Conservation (phyloP, 2,797 vertebrate species). For the Rhyacichthys aspro region DNA sequence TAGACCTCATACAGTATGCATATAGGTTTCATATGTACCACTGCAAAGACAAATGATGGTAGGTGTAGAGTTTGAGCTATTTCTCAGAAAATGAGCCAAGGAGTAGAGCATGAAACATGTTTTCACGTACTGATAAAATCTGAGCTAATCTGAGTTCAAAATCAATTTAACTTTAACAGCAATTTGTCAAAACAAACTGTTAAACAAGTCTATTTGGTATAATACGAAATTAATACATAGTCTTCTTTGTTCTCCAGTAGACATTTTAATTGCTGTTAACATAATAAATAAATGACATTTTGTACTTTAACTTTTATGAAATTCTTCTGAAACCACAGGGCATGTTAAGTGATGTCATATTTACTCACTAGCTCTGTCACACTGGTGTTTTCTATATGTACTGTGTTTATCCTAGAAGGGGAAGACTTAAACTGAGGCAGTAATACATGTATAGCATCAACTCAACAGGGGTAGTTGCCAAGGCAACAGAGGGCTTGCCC, state of each 20-base stretch:
- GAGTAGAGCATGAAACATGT: no score
- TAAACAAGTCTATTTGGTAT: no score
- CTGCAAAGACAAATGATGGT: slow-evolving; percentile 2
- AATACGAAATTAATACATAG: no score
- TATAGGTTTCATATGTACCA: slow-evolving; percentile 31
- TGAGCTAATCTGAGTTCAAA: no score
- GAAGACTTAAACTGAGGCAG: slow-evolving; percentile 27
- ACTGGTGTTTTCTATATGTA: slow-evolving; percentile 36
- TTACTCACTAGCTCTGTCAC: background rate
- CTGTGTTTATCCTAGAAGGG: slow-evolving; percentile 9
- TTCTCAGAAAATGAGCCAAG: background rate
- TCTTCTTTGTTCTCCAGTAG: no score
- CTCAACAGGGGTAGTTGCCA: slow-evolving; percentile 50
- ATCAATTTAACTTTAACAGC: no score
- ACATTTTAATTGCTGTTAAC: no score
- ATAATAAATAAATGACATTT: no score
- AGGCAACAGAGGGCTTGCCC: slow-evolving; percentile 61
- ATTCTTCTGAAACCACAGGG: no score
- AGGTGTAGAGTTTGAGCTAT: slow-evolving; percentile 6
- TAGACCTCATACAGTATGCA: slow-evolving; percentile 13
- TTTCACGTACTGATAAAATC: background rate
- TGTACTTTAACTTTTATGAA: no score
- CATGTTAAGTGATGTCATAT: no score
- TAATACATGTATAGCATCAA: slow-evolving; percentile 30
- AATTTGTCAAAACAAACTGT: no score